Percentiles rank a stretch among this genome's conserved stretches.
Evolutionary conservation across 2,113 vertebrate species (phyloP).

Genomic region (Lophius piscatorius): DNA sequence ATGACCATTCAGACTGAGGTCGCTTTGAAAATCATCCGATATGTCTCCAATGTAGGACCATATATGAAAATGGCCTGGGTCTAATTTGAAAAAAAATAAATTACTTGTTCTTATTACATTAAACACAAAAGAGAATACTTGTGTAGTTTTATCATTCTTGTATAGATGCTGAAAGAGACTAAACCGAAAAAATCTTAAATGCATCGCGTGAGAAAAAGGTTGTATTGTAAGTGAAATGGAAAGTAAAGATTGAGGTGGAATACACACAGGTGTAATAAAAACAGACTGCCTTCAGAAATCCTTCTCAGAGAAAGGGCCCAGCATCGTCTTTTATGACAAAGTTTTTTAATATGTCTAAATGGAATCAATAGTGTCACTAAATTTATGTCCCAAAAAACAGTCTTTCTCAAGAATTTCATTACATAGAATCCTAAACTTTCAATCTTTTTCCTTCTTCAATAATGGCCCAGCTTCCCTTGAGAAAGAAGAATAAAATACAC

Average conservation of each 20-base stretch:
- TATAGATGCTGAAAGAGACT: slow-evolving; percentile 12
- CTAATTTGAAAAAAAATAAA: too few species aligned
- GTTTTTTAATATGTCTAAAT: slow-evolving; percentile 65
- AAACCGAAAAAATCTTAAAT: slow-evolving; percentile 12
- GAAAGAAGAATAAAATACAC: slow-evolving; percentile 46
- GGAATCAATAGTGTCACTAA: slow-evolving; percentile 44
- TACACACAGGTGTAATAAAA: too few species aligned
- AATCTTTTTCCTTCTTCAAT: slow-evolving; percentile 45
- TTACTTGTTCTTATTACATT: slow-evolving; percentile 23
- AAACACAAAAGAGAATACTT: too few species aligned
- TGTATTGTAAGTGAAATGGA: too few species aligned
- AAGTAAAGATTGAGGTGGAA: too few species aligned
- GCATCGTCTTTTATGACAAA: slow-evolving; percentile 46
- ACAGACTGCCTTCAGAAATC: too few species aligned
- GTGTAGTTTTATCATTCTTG: too few species aligned
- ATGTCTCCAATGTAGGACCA: too few species aligned
- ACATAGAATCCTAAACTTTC: slow-evolving; percentile 41
- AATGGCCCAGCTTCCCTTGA: slow-evolving; percentile 35
- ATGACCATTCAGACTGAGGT: too few species aligned
- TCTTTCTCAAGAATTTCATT: slow-evolving; percentile 51
- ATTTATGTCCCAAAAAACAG: slow-evolving; percentile 25
- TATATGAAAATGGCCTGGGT: too few species aligned
- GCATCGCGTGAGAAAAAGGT: too few species aligned
- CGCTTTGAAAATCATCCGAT: too few species aligned
- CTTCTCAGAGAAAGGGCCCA: slow-evolving; percentile 14